Evolutionary conservation across 1,140 invertebrate genomes (phyloP), one percentile per base, ranked within the genome.

Genomic region (Drosophila truncata): DNA sequence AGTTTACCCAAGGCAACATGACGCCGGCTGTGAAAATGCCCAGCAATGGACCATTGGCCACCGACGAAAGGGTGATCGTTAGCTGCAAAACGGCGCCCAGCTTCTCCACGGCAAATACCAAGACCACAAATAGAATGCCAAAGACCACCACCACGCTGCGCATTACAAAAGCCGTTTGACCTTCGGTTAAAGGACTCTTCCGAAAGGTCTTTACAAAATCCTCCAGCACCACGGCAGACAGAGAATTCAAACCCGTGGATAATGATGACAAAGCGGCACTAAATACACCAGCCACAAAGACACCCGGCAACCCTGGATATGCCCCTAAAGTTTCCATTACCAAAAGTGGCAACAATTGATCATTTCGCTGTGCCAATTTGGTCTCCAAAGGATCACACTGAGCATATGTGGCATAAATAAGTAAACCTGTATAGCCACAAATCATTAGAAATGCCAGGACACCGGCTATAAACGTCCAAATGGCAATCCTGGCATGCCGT

Each of bases 201-300:
- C 91, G 93, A 90, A 94, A 96, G 14, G 93, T 95, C 92, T 96
- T 96, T 54, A 95, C 95, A 73, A 96, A 96, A 73, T 97, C 97
- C 82, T 98, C 95, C 10, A 98, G 93, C 58, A 99, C 96, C 13
- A 98, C 96, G 11, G 98, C 98, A 2, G 98, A 96, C 93, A 99
- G 95, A 0, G 97, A 98, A 85, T 99, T 99, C 6, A 99, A 93
- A 0, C 97, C 97, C 9, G 98, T 98, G 2, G 97, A 97, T 9
- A 98, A 93, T 2, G 97, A 98, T 90, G 97, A 98, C 25, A 98
- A 93, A 20, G 97, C 96, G 14, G 97, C 97, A 91, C 96, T 97
- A 79, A 98, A 98, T 16, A 98, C 95, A 23, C 97, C 96, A 25
- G 97, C 97, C 0, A 98, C 95, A 91, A 98, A 97, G 1, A 98